phyloP scores from a whole-genome alignment of 2,797 vertebrate genomes.

The Microctenopoma stevenorrisi region DNA sequence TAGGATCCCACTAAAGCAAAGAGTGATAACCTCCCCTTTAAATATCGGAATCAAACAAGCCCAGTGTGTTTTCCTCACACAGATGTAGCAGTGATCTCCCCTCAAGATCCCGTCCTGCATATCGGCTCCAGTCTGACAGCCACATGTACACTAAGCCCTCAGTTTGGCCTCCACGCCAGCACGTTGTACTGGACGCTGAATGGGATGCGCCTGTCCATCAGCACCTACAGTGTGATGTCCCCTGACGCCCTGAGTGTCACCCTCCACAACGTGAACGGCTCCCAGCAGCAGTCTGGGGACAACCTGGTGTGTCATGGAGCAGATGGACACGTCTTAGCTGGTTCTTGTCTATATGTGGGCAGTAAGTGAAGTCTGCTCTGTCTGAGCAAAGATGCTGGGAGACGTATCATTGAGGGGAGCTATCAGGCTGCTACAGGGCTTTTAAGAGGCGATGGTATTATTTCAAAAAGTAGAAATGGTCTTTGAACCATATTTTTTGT shows the following conservation, averaged over 20 bases:
- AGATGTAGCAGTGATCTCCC: slow-evolving; percentile 90
- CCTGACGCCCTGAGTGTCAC: slow-evolving; percentile 83
- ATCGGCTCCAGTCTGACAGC: slow-evolving; percentile 91
- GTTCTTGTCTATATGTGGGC: slow-evolving; percentile 94
- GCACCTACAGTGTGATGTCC: slow-evolving; percentile 82
- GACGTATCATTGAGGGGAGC: neutral
- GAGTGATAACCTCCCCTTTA: neutral
- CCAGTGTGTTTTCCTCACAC: slow-evolving; percentile 15
- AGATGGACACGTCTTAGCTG: slow-evolving; percentile 90
- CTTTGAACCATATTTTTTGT: neutral
- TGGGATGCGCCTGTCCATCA: slow-evolving; percentile 84
- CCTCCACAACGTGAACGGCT: slow-evolving; percentile 89
- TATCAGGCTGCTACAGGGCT: neutral
- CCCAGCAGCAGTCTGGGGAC: slow-evolving; percentile 93
- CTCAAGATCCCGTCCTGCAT: slow-evolving; percentile 90
- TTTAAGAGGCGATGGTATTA: neutral
- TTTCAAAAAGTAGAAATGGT: neutral
- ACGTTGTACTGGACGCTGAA: slow-evolving; percentile 94
- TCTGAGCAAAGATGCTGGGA: neutral
- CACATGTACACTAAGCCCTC: slow-evolving; percentile 85
- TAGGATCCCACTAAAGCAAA: too few species aligned
- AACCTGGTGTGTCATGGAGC: slow-evolving; percentile 93
- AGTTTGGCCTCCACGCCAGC: slow-evolving; percentile 80
- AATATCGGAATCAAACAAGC: neutral
- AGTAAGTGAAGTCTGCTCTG: slow-evolving; percentile 79